Percentiles rank a stretch among this genome's conserved stretches.
phyloP scores from a whole-genome alignment of 2,113 vertebrate species.

The Tor tambroides region DNA sequence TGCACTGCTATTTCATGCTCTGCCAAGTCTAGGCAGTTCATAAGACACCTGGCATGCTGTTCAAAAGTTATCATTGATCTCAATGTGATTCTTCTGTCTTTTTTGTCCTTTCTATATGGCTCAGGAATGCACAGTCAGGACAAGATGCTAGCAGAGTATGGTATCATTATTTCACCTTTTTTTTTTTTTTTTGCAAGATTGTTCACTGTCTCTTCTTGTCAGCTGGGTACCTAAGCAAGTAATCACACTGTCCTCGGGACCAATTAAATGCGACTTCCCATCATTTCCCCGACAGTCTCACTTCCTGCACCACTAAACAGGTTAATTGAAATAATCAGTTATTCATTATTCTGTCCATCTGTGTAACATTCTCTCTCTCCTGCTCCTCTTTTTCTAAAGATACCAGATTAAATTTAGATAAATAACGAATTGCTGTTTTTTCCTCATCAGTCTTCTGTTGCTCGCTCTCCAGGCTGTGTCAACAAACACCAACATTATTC shows the following conservation, averaged over 20 bases:
- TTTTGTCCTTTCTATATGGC: background rate
- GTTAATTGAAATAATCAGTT: conserved; percentile 28
- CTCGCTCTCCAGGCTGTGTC: background rate
- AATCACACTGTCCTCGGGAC: conserved; percentile 14
- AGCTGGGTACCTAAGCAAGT: conserved; percentile 13
- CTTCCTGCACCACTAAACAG: conserved; percentile 45
- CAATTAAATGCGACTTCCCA: conserved; percentile 24
- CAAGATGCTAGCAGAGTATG: background rate
- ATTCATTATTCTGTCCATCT: conserved; percentile 1
- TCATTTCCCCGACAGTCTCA: conserved; percentile 19
- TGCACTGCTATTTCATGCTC: background rate
- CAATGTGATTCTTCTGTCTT: background rate
- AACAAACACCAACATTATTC: conserved; percentile 23
- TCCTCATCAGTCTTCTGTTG: background rate
- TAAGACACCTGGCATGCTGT: background rate
- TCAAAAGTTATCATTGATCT: conserved; percentile 11
- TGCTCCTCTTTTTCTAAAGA: background rate
- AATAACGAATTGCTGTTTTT: no score
- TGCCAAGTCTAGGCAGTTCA: conserved; percentile 3
- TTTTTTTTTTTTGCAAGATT: background rate
- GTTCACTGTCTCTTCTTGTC: conserved; percentile 1
- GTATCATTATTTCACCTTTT: background rate
- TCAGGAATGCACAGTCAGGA: background rate
- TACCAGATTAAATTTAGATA: background rate
- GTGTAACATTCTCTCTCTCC: background rate